These are phyloP conservation scores for Chrysolina oricalcia DNA, from an alignment of 2,888 invertebrate genomes.

Conservation along the genomic window DNA sequence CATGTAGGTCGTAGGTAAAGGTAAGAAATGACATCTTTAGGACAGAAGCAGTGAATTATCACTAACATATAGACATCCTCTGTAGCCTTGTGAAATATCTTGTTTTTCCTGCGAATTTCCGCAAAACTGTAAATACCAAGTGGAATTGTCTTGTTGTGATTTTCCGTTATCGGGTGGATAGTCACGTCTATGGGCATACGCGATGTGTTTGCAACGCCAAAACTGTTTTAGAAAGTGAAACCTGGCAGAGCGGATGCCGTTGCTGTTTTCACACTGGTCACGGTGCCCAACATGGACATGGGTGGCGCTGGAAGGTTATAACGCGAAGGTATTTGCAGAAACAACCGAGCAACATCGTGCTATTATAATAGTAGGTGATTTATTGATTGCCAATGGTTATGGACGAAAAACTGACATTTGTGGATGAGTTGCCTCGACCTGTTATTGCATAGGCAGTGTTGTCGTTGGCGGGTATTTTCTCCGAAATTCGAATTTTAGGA, in stretches of 20 bases:
- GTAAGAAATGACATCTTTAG: too few species aligned
- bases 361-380: conserved; percentile 17
- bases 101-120: too few species aligned
- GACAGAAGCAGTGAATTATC: too few species aligned
- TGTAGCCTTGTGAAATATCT: too few species aligned
- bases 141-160: background rate
- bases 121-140: too few species aligned
- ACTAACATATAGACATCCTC: too few species aligned
- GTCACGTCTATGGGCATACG: conserved; percentile 17
- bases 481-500: too few species aligned
- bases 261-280: conserved; percentile 25
- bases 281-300: conserved; percentile 32
- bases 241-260: conserved; percentile 30
- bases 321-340: conserved; percentile 7
- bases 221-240: conserved; percentile 35
- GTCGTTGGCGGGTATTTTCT: too few species aligned
- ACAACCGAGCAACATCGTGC: background rate
- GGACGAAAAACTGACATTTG: conserved; percentile 3
- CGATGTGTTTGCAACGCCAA: conserved; percentile 21
- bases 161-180: conserved; percentile 1
- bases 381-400: conserved; percentile 8
- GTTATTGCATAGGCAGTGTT: background rate
- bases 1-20: too few species aligned
- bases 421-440: background rate
- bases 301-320: conserved; percentile 30